A percentile compares a stretch with the other conserved stretches of the same genome.
Evolutionary conservation across 2,113 vertebrate genomes (phyloP).

Genomic region (Mola mola): DNA sequence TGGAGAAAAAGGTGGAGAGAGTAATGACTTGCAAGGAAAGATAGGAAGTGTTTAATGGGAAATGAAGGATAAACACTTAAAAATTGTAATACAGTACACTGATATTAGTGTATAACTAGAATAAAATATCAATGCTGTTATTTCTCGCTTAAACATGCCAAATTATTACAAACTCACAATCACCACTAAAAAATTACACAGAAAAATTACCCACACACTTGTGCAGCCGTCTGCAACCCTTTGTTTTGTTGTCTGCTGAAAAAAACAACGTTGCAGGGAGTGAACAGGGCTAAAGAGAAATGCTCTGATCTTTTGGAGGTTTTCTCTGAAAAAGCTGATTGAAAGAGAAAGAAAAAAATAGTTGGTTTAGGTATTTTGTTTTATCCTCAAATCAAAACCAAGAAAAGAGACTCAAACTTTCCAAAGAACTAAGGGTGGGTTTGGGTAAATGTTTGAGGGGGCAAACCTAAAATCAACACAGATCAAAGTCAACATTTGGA

Average conservation of each 20-base stretch:
- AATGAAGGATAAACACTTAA: too few relatives aligned
- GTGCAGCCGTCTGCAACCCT: not conserved
- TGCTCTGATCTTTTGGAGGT: slow-evolving; percentile 58
- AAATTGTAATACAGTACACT: too few relatives aligned
- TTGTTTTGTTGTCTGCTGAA: too few relatives aligned
- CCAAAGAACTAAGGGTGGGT: slow-evolving; percentile 38
- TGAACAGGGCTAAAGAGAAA: slow-evolving; percentile 56
- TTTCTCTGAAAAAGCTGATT: slow-evolving; percentile 53
- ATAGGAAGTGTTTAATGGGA: too few relatives aligned
- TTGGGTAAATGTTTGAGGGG: slow-evolving; percentile 37
- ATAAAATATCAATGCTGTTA: too few relatives aligned
- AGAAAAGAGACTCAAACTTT: slow-evolving; percentile 47
- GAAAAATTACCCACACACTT: too few relatives aligned
- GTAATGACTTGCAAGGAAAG: too few relatives aligned
- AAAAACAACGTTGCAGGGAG: too few relatives aligned
- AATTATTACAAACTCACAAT: slow-evolving; percentile 6
- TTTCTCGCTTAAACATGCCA: slow-evolving; percentile 10
- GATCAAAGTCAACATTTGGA: slow-evolving; percentile 53
- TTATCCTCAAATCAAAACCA: slow-evolving; percentile 59
- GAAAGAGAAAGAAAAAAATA: slow-evolving; percentile 50
- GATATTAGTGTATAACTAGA: too few relatives aligned
- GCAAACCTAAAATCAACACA: slow-evolving; percentile 48
- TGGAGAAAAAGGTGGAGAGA: too few relatives aligned
- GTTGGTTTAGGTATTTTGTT: slow-evolving; percentile 52
- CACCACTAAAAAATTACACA: not conserved